Evolutionary conservation across 2,113 vertebrate genomes (phyloP), one percentile per base, ranked within the genome.

Genomic region (Elaphurus davidianus): DNA sequence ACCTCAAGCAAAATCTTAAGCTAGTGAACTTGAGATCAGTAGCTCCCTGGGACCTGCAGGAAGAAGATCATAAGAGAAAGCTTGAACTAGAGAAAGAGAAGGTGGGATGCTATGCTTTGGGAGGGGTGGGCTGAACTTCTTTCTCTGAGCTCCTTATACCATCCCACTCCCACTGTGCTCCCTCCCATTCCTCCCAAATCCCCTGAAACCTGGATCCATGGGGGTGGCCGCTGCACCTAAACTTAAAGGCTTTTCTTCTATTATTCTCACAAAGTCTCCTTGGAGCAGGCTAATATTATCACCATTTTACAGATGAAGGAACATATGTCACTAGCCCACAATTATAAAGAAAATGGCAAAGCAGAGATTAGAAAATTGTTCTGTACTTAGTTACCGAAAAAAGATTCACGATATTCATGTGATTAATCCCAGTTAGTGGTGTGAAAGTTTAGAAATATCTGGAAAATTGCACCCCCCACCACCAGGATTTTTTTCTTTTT

Each of bases 261-360:
- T 97, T 96, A 90, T 92, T 92, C 88, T 94, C 88, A 93, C 45
- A 86, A 90, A 95, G 62, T 97, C 78, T 98, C 89, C 50, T 81
- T 87, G 15, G 55, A 97, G 94, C 87, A 94, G 83, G 84, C 92
- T 96, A 98, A 97, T 97, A 96, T 95, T 97, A 89, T 96, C 89
- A 89, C 45, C 93, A 94, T 93, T 96, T 96, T 97, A 81, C 91
- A 97, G 96, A 95, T 11, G 60, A 98, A 87, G 52, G 82, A 98
- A 97, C 97, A 96, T 89, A 97, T 97, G 96, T 95, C 88, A 95
- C 85, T 96, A 97, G 78, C 87, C 88, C 40, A 78, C 93, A 97
- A 84, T 96, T 94, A 95, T 62, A 94, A 98, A 98, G 88, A 97
- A 98, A 97, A 98, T 90, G 83, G 91, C 93, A 98, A 95, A 98